These are phyloP conservation scores for Mustela erminea DNA, from an alignment of 2,797 vertebrate species.

Conservation along the genomic window DNA sequence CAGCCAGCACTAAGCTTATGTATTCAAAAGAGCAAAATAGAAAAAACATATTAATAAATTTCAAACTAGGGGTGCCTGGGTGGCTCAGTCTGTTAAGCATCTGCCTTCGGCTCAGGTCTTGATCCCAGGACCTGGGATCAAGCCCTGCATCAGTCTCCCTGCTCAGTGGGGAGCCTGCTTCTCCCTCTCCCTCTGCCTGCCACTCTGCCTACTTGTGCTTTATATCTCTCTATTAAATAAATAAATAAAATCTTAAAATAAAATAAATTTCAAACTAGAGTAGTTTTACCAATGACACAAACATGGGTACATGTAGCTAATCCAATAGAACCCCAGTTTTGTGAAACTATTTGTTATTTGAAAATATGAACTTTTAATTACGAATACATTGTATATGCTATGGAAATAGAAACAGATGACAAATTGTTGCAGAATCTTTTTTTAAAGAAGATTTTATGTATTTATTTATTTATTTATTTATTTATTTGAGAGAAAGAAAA, in stretches of 20 bases:
- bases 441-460: background rate
- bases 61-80: background rate
- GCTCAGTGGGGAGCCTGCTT: too few species aligned
- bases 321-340: background rate
- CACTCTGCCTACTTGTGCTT: too few species aligned
- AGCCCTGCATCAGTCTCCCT: too few species aligned
- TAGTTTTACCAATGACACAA: background rate
- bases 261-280: too few species aligned
- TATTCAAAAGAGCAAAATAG: background rate
- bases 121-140: too few species aligned
- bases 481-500: background rate
- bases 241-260: too few species aligned
- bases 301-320: background rate
- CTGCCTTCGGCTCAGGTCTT: too few species aligned
- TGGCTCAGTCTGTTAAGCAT: too few species aligned
- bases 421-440: background rate
- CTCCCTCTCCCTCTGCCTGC: too few species aligned
- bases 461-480: background rate
- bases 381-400: background rate
- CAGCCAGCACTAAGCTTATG: background rate
- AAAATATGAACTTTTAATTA: background rate
- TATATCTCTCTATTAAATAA: too few species aligned
- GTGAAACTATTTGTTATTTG: slow-evolving; percentile 32
- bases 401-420: background rate
- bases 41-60: background rate